Base-by-base conservation (phyloP, 2,113 vertebrate genomes). In the Solea senegalensis region DNA sequence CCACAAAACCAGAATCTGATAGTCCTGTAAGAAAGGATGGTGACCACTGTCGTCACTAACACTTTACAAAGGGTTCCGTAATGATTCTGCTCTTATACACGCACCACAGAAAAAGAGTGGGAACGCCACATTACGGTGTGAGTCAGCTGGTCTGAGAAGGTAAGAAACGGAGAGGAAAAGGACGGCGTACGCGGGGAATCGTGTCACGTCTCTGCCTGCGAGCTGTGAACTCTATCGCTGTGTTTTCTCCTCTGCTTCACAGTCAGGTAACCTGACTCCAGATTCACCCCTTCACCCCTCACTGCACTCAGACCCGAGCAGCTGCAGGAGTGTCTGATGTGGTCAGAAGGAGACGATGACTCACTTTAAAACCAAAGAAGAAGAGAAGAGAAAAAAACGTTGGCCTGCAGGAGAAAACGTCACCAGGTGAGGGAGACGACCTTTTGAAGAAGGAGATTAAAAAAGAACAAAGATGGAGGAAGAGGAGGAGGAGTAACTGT, bases 261-360 rank as follows among this genome's bases (percentile, higher is more conserved):
- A 64, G 68, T 54, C 80, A 69, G 67, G 80, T 78, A 86, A 83
- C 71, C 67, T 39, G 64, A 86, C 44, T 49, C 67, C 72, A 65
- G 21, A 65, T 64, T 57, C 10, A 74, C 15, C 74, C 63, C 41
- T 0, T 16, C 45, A 9, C 41, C 43, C n/a, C 34, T 64, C 72
- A 68, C 34, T 51, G 27, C 40, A 0, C 54, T 1, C 49, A 2
- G 72, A 69, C 53, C 60, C 60, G 2, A 57, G 62, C 15, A 54
- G 34, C 34, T 2, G 34, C 34, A 34, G 64, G 8, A 3, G 26
- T 43, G 65, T 80, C 60, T 87, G 73, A 85, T 85, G 80, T 80
- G 82, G 79, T 75, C 82, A 55, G 49, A 27, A 63, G 72, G 56
- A 72, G 65, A 39, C 66, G 74, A 69, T 7, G 63, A 66, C 63